Evolutionary conservation across 2,888 invertebrate genomes (phyloP).

Genomic region (Hoplodrina ambigua): DNA sequence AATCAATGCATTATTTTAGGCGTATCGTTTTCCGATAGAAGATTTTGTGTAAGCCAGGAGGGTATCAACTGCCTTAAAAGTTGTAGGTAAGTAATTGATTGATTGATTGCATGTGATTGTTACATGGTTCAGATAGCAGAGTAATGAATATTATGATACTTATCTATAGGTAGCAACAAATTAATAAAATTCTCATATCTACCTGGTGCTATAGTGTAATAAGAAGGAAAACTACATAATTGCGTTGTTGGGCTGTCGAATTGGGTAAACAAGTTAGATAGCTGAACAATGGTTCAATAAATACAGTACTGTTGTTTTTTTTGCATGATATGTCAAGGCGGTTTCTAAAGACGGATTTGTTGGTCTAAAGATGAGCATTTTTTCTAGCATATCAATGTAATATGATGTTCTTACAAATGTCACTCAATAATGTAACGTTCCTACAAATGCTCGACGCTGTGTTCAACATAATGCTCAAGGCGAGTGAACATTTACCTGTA

Average conservation of each 20-base stretch:
- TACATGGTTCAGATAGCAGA: slow-evolving; percentile 7
- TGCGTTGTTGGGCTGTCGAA: neutral
- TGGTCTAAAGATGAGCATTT: no score
- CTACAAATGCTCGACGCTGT: no score
- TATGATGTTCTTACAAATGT: no score
- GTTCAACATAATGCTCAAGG: no score
- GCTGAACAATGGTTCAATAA: neutral
- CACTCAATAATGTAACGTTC: no score
- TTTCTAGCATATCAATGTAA: no score
- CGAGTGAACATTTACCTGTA: no score
- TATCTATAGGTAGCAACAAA: slow-evolving; percentile 10
- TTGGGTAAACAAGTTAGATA: neutral
- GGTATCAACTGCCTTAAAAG: slow-evolving; percentile 20
- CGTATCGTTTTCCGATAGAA: slow-evolving; percentile 1
- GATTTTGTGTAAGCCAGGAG: neutral
- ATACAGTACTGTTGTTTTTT: neutral
- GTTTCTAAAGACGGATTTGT: neutral
- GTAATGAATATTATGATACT: slow-evolving; percentile 1
- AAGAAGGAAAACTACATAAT: neutral
- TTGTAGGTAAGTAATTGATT: slow-evolving; percentile 9
- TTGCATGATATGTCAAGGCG: neutral
- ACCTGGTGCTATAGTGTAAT: neutral
- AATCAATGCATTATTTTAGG: slow-evolving; percentile 33
- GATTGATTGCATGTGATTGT: slow-evolving; percentile 7
- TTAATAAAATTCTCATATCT: neutral